These are phyloP conservation scores for Sylvia borin DNA, from an alignment of 2,797 vertebrate species.

Conservation along the genomic window DNA sequence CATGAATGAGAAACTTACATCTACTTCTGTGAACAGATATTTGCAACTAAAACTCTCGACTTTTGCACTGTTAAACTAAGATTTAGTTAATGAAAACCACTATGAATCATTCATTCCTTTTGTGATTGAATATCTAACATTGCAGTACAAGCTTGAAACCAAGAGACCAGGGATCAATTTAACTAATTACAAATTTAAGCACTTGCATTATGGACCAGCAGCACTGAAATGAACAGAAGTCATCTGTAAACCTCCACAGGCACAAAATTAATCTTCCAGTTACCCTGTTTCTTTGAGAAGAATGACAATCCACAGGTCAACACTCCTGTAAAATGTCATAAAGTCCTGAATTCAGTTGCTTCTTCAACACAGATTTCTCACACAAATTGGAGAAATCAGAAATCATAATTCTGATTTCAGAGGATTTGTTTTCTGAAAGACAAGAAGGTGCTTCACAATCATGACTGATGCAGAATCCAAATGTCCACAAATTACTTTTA, in stretches of 20 bases:
- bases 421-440: neutral
- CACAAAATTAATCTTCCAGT: neutral
- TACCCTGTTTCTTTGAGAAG: neutral
- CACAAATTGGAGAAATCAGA: neutral
- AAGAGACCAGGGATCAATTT: neutral
- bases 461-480: neutral
- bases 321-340: neutral
- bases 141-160: neutral
- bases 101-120: neutral
- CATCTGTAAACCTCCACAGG: neutral
- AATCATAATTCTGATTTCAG: neutral
- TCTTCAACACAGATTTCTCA: neutral
- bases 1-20: rapidly evolving
- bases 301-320: neutral
- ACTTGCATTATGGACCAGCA: neutral
- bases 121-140: neutral
- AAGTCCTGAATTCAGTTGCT: neutral
- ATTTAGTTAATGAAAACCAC: neutral
- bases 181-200: neutral
- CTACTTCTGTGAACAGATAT: neutral
- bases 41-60: neutral
- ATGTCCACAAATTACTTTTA: neutral
- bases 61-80: neutral
- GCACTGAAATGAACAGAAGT: neutral
- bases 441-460: neutral